Conservation (phyloP, 2,113 vertebrate genomes). For the Aspidoscelis tigris region DNA sequence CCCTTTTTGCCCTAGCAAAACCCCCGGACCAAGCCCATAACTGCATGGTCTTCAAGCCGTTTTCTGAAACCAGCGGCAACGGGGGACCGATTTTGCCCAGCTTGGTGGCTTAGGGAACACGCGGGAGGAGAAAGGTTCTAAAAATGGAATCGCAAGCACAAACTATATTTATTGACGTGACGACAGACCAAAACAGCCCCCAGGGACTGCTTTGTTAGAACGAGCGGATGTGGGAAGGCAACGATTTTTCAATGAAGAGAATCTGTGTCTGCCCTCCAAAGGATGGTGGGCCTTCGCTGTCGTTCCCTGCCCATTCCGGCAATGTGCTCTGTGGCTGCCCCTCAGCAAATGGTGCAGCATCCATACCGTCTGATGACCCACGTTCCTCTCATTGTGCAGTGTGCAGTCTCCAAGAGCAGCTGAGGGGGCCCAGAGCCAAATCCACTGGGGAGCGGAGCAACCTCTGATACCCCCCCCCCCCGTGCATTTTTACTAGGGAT, state of each 20-base stretch:
- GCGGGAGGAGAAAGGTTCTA: not conserved
- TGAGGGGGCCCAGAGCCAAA: not conserved
- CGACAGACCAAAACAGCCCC: constrained; percentile 6
- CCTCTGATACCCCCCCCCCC: constrained; percentile 43
- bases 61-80: not conserved
- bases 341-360: not conserved
- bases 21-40: not conserved
- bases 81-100: not conserved
- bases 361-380: not conserved
- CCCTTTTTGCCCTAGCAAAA: not conserved
- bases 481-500: constrained; percentile 2
- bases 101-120: not conserved
- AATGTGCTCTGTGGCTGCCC: not conserved
- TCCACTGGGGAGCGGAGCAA: too few relatives aligned
- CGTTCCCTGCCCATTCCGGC: not conserved
- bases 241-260: not conserved
- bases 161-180: constrained; percentile 14
- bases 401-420: not conserved
- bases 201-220: not conserved
- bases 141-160: constrained; percentile 18
- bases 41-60: not conserved
- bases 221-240: not conserved
- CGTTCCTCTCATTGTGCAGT: not conserved
- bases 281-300: not conserved
- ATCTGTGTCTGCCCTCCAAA: not conserved